Conservation (phyloP, 2,113 vertebrate genomes). For the Micromys minutus region DNA sequence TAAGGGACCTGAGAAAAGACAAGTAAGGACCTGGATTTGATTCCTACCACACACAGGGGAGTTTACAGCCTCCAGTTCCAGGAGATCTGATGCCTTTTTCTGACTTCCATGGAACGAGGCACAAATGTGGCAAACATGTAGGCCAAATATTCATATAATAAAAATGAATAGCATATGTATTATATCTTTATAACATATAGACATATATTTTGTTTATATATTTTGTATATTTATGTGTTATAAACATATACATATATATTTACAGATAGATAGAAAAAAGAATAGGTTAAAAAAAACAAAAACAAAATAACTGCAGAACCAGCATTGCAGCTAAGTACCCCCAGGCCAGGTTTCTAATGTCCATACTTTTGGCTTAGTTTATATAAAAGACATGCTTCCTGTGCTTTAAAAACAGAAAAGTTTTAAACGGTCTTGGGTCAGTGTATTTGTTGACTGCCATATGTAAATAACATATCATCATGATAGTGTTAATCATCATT, state of each 20-base stretch:
- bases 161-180: background rate
- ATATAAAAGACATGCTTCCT: conserved; percentile 9
- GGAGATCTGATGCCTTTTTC: background rate
- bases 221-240: too few species aligned
- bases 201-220: too few species aligned
- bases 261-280: background rate
- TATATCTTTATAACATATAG: too few species aligned
- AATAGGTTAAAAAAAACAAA: background rate
- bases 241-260: background rate
- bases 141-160: background rate
- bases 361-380: conserved; percentile 37
- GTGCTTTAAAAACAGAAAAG: conserved; percentile 19
- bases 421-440: conserved; percentile 31
- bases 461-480: background rate
- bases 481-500: conserved; percentile 32
- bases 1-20: background rate
- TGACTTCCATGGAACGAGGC: background rate
- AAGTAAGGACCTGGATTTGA: background rate
- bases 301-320: background rate
- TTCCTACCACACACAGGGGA: background rate
- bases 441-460: conserved; percentile 17
- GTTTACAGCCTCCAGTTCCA: background rate
- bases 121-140: background rate
- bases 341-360: conserved; percentile 11
- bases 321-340: background rate